Conservation (phyloP, 2,113 vertebrate species). For the Sinocyclocheilus maitianheensis region DNA sequence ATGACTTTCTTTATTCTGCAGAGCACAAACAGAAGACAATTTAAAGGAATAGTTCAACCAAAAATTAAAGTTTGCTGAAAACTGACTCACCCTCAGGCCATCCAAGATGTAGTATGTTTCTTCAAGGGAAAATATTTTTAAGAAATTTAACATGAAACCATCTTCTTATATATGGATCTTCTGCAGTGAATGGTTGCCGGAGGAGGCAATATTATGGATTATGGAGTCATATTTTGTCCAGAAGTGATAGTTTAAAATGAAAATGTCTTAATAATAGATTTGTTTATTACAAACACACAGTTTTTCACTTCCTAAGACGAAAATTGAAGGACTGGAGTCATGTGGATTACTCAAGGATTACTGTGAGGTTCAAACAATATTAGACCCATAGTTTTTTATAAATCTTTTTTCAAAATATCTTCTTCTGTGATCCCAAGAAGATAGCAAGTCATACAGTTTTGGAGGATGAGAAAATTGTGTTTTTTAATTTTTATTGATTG, state of each 20-base stretch:
- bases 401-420: neutral
- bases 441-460: too few relatives aligned
- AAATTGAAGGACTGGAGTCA: neutral
- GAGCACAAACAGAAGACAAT: neutral
- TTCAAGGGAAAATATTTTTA: neutral
- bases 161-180: neutral
- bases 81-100: neutral
- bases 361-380: neutral
- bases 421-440: neutral
- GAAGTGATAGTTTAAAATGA: neutral
- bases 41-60: neutral
- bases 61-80: neutral
- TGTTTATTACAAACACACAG: too few relatives aligned
- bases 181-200: neutral
- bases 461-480: too few relatives aligned
- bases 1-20: neutral
- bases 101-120: neutral
- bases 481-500: too few relatives aligned
- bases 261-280: neutral
- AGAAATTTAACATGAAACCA: neutral
- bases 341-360: neutral
- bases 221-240: neutral
- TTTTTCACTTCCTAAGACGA: too few relatives aligned
- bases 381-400: neutral
- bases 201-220: neutral